phyloP scores from a whole-genome alignment of 2,888 invertebrate genomes.

The Sphaerophoria rueppellii region DNA sequence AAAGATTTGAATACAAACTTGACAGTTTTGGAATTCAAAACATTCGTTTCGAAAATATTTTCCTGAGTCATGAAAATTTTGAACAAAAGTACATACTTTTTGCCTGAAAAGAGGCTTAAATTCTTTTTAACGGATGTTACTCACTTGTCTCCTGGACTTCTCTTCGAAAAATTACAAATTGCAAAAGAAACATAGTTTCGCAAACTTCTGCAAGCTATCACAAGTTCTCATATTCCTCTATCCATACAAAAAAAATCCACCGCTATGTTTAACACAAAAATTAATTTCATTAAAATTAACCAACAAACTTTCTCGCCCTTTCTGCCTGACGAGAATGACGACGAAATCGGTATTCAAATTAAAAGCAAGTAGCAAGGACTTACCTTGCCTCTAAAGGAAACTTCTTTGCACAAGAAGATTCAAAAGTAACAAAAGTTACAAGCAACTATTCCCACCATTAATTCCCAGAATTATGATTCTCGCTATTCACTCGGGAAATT shows the following conservation, averaged over 20 bases:
- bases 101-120: too few relatives aligned
- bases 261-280: slow-evolving; percentile 55
- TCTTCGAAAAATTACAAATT: background rate
- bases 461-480: slow-evolving; percentile 57
- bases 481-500: slow-evolving; percentile 42
- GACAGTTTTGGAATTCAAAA: too few relatives aligned
- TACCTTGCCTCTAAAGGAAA: background rate
- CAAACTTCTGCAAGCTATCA: slow-evolving; percentile 14
- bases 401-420: slow-evolving; percentile 30
- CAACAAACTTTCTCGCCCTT: slow-evolving; percentile 41
- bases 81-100: too few relatives aligned
- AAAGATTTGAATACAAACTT: too few relatives aligned
- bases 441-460: slow-evolving; percentile 66
- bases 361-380: background rate
- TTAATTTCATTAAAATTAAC: slow-evolving; percentile 69
- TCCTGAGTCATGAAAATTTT: too few relatives aligned
- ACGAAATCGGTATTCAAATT: background rate
- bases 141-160: too few relatives aligned
- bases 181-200: background rate
- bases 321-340: background rate
- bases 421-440: slow-evolving; percentile 62
- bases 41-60: too few relatives aligned
- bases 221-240: background rate
- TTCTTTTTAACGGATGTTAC: too few relatives aligned
- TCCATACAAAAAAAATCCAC: slow-evolving; percentile 19